phyloP scores from a whole-genome alignment of 2,113 vertebrate species.

The Enhydra lutris region DNA sequence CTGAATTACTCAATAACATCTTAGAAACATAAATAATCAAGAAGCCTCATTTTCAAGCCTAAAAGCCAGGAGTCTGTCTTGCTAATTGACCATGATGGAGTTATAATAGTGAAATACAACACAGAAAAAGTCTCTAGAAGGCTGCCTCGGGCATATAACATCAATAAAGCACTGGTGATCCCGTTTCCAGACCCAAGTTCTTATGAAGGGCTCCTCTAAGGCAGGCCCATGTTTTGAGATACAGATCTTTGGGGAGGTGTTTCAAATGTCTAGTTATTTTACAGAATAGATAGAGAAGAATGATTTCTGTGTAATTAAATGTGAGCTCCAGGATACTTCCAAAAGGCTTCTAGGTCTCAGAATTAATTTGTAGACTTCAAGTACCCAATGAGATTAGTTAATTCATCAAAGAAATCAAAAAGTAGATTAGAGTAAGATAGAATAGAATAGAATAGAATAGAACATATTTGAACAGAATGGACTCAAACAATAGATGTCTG shows the following conservation, averaged over 20 bases:
- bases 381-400: constrained; percentile 26
- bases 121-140: constrained; percentile 74
- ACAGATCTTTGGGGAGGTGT: constrained; percentile 59
- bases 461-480: neutral
- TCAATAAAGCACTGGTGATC: constrained; percentile 72
- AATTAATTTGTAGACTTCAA: constrained; percentile 10
- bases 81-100: constrained; percentile 89
- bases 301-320: constrained; percentile 42
- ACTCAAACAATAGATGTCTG: neutral
- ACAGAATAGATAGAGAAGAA: constrained; percentile 53
- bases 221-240: constrained; percentile 71
- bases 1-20: constrained; percentile 87
- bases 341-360: constrained; percentile 26
- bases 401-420: constrained; percentile 2
- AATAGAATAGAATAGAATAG: neutral
- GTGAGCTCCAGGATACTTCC: constrained; percentile 14
- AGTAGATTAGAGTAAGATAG: neutral
- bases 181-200: constrained; percentile 69
- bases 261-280: constrained; percentile 66
- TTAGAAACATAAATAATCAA: constrained; percentile 89
- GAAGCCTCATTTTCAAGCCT: constrained; percentile 85
- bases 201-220: constrained; percentile 60
- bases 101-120: constrained; percentile 87
- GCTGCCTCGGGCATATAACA: constrained; percentile 63
- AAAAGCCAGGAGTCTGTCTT: constrained; percentile 85